Evolutionary conservation across 2,888 invertebrate genomes (phyloP).

Genomic region (Orchesellides sinensis): DNA sequence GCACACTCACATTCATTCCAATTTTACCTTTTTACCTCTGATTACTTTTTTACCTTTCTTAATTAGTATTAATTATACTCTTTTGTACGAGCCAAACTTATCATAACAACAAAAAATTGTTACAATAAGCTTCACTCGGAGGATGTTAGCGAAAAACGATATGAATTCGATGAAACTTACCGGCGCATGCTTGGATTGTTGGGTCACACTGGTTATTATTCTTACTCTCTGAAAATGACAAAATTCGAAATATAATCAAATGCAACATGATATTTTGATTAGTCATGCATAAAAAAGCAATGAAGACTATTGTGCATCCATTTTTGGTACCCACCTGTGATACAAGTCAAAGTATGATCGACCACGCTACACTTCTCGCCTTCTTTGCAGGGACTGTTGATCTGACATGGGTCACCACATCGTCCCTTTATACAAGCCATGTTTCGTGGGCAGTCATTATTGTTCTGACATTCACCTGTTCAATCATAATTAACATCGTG

Average conservation of each 20-base stretch:
- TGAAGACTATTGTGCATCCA: no score
- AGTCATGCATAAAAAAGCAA: background rate
- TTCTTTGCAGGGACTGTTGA: conserved; percentile 62
- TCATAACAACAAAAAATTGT: conserved; percentile 13
- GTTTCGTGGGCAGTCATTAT: conserved; percentile 86
- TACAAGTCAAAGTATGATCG: conserved; percentile 69
- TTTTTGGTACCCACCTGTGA: conserved; percentile 62
- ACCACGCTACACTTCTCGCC: conserved; percentile 63
- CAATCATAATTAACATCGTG: background rate
- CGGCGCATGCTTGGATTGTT: conserved; percentile 50
- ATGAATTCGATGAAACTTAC: conserved; percentile 35
- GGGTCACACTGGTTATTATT: conserved; percentile 54
- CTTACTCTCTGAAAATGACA: conserved; percentile 40
- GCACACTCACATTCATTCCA: conserved; percentile 67
- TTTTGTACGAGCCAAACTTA: conserved; percentile 19
- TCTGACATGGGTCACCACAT: conserved; percentile 88
- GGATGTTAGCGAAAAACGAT: background rate
- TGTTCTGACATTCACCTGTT: conserved; percentile 84
- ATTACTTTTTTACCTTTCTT: conserved; percentile 10
- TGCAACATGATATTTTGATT: background rate
- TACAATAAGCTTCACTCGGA: conserved; percentile 33
- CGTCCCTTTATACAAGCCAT: conserved; percentile 91
- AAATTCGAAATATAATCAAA: background rate
- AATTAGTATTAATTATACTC: background rate
- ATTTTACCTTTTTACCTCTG: background rate